These are phyloP conservation scores for Hoplostethus atlanticus DNA, from an alignment of 2,797 vertebrate species.

Conservation along the genomic window DNA sequence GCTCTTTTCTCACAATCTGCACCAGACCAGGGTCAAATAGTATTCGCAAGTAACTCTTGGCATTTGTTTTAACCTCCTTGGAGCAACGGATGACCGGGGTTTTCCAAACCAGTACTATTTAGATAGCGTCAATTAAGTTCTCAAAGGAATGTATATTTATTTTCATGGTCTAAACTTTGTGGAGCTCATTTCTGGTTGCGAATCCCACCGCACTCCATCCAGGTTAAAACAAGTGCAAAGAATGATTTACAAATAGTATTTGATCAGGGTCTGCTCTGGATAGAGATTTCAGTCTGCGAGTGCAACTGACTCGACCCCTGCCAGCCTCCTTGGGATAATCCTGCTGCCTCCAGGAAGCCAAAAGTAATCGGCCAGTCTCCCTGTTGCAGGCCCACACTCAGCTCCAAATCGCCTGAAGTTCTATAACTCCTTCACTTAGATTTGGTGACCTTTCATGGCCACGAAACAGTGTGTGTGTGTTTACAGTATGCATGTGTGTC, in stretches of 20 bases:
- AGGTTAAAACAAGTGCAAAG: constrained; percentile 35
- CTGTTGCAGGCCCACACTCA: constrained; percentile 59
- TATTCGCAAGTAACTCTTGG: constrained; percentile 35
- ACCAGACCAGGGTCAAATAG: constrained; percentile 32
- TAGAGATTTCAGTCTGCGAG: constrained; percentile 66
- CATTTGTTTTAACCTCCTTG: constrained; percentile 37
- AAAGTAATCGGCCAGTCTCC: constrained; percentile 82
- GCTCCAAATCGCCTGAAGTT: constrained; percentile 62
- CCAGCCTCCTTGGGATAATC: constrained; percentile 76
- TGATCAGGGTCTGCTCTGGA: constrained; percentile 55
- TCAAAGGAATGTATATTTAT: not conserved
- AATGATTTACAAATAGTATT: constrained; percentile 52
- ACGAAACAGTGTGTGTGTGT: constrained; percentile 45
- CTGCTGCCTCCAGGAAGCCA: constrained; percentile 77
- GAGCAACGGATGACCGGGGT: constrained; percentile 30
- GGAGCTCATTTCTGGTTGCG: constrained; percentile 1
- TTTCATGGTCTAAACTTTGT: not conserved
- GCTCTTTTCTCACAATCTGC: constrained; percentile 43
- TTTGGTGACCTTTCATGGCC: constrained; percentile 56
- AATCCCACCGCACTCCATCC: constrained; percentile 32
- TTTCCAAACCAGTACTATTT: not conserved
- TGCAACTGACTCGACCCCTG: constrained; percentile 69
- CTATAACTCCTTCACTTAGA: constrained; percentile 61
- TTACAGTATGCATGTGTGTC: constrained; percentile 5
- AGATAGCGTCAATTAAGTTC: not conserved